These are phyloP conservation scores for Cyclophora albipunctata DNA, from an alignment of 2,888 invertebrate species.

Conservation along the genomic window DNA sequence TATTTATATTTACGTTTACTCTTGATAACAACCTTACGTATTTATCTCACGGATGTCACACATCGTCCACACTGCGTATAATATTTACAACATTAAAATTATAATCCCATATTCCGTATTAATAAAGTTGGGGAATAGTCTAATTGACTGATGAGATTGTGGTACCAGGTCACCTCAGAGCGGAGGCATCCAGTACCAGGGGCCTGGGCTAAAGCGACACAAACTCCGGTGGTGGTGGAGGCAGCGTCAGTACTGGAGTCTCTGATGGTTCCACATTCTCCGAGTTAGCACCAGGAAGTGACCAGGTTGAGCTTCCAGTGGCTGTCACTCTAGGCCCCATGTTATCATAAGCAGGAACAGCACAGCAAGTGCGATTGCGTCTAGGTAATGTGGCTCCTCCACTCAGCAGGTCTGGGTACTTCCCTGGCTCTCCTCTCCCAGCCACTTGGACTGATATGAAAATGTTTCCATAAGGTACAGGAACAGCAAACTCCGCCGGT, in stretches of 20 bases:
- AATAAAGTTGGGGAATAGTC: conserved; percentile 64
- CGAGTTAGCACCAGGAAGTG: conserved; percentile 78
- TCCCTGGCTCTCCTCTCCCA: conserved; percentile 57
- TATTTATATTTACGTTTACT: conserved; percentile 33
- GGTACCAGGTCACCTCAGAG: conserved; percentile 71
- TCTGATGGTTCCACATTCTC: conserved; percentile 54
- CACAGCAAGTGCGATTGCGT: conserved; percentile 63
- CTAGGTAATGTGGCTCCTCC: conserved; percentile 68
- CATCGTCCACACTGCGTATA: conserved; percentile 55
- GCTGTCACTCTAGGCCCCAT: conserved; percentile 95
- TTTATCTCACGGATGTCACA: conserved; percentile 67
- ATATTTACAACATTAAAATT: conserved; percentile 53
- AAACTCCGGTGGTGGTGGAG: conserved; percentile 75
- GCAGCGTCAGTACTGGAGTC: conserved; percentile 62
- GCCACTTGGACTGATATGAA: conserved; percentile 90
- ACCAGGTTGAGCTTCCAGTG: conserved; percentile 87
- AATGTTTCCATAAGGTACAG: conserved; percentile 81
- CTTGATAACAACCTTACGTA: conserved; percentile 71
- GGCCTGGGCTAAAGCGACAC: conserved; percentile 70
- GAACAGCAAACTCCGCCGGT: conserved; percentile 73
- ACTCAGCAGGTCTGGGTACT: conserved; percentile 84
- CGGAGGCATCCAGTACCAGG: conserved; percentile 64
- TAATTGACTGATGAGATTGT: conserved; percentile 58
- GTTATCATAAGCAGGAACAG: conserved; percentile 87
- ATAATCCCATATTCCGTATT: conserved; percentile 47